Evolutionary conservation across 35 echinoderm and acorn worm species (phyloP).

Genomic region (Apostichopus japonicus): DNA sequence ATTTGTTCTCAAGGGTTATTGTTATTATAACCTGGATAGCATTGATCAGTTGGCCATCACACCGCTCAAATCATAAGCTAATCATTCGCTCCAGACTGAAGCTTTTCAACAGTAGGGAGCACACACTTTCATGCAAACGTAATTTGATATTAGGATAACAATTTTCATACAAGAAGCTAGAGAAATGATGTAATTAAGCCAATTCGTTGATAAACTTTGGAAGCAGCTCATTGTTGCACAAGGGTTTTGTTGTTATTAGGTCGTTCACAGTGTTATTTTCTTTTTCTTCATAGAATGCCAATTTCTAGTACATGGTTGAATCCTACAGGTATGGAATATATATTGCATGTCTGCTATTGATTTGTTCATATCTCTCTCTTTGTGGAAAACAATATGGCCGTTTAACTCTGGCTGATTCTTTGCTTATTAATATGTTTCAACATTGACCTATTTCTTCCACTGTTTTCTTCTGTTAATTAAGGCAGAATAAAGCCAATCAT

Average conservation of each 20-base stretch:
- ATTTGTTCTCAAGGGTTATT: conserved; percentile 8
- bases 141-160: conserved; percentile 38
- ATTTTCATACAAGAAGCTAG: conserved; percentile 19
- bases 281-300: not conserved
- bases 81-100: not conserved
- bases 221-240: conserved; percentile 16
- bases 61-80: not conserved
- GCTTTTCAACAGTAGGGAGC: not conserved
- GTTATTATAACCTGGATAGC: conserved; percentile 46
- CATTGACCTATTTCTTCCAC: not conserved
- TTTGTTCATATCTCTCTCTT: not conserved
- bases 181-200: conserved; percentile 31
- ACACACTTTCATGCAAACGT: conserved; percentile 15
- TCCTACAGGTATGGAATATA: not conserved
- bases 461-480: not conserved
- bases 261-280: not conserved
- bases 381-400: not conserved
- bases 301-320: not conserved
- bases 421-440: not conserved
- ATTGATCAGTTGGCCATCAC: conserved; percentile 1
- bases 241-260: conserved; percentile 19
- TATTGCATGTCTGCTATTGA: conserved; percentile 1
- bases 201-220: conserved; percentile 3
- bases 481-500: not conserved
- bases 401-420: not conserved